Conservation (phyloP, 2,888 invertebrate species). For the Latrodectus hesperus region DNA sequence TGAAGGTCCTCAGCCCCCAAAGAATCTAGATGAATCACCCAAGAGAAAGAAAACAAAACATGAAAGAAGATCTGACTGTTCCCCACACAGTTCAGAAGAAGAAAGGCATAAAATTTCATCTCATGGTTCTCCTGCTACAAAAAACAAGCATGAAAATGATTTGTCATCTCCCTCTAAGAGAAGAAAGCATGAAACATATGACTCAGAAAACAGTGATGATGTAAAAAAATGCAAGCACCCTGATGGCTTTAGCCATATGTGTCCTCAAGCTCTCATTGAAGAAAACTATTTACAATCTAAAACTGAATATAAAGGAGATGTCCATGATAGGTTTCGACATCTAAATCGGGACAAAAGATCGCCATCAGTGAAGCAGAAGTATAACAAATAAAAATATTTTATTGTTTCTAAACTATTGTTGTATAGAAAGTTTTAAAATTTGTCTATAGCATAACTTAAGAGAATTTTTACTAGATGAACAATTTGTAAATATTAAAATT, state of each 20-base stretch:
- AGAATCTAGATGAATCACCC: background rate
- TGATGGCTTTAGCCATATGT: slow-evolving; percentile 55
- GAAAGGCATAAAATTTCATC: background rate
- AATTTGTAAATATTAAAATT: no score
- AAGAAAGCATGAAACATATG: background rate
- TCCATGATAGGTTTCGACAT: slow-evolving; percentile 53
- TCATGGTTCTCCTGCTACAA: background rate
- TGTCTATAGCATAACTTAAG: background rate
- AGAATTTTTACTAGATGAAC: no score
- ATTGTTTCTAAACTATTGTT: background rate
- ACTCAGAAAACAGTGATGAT: background rate
- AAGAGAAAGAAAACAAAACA: background rate
- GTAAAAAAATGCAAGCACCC: slow-evolving; percentile 30
- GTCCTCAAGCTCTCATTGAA: slow-evolving; percentile 41
- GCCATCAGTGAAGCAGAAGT: slow-evolving; percentile 64
- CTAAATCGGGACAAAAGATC: slow-evolving; percentile 37
- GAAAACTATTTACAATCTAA: slow-evolving; percentile 25
- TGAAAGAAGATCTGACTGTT: background rate
- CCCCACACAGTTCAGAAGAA: slow-evolving; percentile 25
- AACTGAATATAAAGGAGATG: slow-evolving; percentile 40
- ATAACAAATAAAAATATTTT: slow-evolving; percentile 27
- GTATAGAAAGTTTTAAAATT: background rate
- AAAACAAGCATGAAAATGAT: background rate
- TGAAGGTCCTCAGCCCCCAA: background rate
- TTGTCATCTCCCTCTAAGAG: background rate